Evolutionary conservation across 2,113 vertebrate genomes (phyloP).

Genomic region (Cyphotilapia sp.): DNA sequence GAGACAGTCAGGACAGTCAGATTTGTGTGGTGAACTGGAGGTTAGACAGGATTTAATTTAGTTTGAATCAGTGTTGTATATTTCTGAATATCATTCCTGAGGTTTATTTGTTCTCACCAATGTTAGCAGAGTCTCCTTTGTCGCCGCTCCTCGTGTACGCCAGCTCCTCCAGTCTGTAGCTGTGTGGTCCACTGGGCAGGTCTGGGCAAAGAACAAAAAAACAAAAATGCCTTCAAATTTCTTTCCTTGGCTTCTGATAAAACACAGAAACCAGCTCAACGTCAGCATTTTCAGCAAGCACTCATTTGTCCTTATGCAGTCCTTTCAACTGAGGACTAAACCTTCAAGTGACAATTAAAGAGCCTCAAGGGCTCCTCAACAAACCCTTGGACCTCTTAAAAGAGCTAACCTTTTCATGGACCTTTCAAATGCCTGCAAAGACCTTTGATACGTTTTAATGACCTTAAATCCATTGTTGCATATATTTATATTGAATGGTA

Average conservation of each 20-base stretch:
- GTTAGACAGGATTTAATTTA: neutral
- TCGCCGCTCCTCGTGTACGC: constrained; percentile 81
- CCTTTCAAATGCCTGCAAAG: neutral
- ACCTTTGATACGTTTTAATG: neutral
- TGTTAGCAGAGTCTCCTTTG: constrained; percentile 82
- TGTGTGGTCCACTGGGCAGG: constrained; percentile 75
- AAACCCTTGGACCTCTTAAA: neutral
- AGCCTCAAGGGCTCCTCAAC: neutral
- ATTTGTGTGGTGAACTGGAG: neutral
- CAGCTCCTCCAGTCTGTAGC: constrained; percentile 79
- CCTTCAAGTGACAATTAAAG: neutral
- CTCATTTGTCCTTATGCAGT: neutral
- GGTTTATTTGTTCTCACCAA: constrained; percentile 63
- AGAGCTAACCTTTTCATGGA: neutral
- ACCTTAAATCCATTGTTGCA: neutral
- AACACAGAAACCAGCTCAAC: neutral
- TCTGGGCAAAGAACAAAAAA: constrained; percentile 54
- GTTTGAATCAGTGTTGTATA: neutral
- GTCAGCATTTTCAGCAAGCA: neutral
- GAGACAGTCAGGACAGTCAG: neutral
- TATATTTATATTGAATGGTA: neutral
- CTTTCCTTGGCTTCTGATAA: neutral
- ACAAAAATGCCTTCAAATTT: neutral
- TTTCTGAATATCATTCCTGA: neutral
- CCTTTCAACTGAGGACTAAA: neutral